phyloP scores from a whole-genome alignment of 2,797 vertebrate species.

The Orientallactaga sibirica region DNA sequence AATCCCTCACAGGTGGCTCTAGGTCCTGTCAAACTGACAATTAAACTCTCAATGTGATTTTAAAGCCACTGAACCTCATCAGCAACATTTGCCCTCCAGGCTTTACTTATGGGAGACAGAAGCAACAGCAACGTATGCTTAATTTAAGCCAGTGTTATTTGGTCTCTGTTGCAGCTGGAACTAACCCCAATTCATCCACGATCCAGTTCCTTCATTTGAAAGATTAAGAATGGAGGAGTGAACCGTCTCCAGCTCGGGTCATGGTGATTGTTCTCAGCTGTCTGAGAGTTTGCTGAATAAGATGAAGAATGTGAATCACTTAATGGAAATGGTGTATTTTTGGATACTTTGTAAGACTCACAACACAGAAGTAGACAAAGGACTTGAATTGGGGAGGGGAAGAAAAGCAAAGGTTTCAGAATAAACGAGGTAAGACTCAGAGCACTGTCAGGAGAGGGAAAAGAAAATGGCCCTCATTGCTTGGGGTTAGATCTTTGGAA shows the following conservation, averaged over 20 bases:
- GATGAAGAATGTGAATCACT: slow-evolving; percentile 57
- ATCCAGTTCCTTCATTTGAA: slow-evolving; percentile 33
- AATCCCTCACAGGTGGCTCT: too few species aligned
- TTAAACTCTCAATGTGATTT: neutral
- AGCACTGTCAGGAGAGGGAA: neutral
- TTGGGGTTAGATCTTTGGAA: slow-evolving; percentile 52
- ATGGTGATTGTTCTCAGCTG: neutral
- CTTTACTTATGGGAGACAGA: neutral
- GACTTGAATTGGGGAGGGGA: neutral
- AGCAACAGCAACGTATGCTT: neutral
- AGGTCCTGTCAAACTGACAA: too few species aligned
- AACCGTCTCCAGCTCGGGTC: neutral
- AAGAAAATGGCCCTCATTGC: slow-evolving; percentile 1
- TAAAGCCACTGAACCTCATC: neutral
- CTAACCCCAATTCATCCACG: neutral
- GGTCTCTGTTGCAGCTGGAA: neutral
- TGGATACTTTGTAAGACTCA: slow-evolving; percentile 13
- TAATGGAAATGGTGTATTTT: slow-evolving; percentile 46
- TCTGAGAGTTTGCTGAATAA: slow-evolving; percentile 57
- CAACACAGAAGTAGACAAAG: slow-evolving; percentile 43
- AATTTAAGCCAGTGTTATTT: neutral
- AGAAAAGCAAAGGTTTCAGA: slow-evolving; percentile 42
- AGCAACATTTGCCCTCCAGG: neutral
- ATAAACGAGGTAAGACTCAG: neutral
- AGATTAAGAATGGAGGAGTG: slow-evolving; percentile 31